These are phyloP conservation scores for Coturnix japonica DNA, from an alignment of 2,113 vertebrate species.

Conservation along the genomic window DNA sequence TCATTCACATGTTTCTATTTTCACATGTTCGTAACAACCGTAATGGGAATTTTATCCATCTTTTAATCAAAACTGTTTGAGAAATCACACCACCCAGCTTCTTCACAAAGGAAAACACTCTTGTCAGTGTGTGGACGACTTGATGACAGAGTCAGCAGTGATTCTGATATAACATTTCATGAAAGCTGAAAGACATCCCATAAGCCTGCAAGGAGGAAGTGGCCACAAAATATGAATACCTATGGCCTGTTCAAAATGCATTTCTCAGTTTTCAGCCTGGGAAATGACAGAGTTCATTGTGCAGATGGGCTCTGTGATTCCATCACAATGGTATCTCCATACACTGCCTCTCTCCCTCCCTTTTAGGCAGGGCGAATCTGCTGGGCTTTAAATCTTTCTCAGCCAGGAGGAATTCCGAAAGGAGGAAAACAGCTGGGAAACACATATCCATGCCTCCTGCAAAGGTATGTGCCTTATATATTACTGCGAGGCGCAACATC, in stretches of 20 bases:
- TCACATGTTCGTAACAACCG: background rate
- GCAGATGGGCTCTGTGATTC: conserved; percentile 10
- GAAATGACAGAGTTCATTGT: background rate
- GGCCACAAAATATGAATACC: background rate
- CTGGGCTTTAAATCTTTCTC: conserved; percentile 47
- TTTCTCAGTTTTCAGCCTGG: background rate
- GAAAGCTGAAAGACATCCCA: background rate
- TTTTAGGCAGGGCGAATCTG: background rate
- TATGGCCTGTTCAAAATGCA: background rate
- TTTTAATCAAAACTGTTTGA: conserved; percentile 22
- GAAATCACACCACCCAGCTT: conserved; percentile 3
- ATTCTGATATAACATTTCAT: background rate
- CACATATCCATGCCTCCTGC: conserved; percentile 54
- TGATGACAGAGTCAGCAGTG: background rate
- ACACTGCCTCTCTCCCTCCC: background rate
- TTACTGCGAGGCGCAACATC: conserved; percentile 1
- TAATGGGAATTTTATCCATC: conserved; percentile 1
- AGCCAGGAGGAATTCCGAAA: conserved; percentile 30
- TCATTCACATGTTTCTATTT: background rate
- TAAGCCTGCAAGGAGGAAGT: background rate
- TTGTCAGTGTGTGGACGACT: background rate
- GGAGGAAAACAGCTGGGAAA: conserved; percentile 63
- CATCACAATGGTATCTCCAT: background rate
- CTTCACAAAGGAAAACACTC: conserved; percentile 18
- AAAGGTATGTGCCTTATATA: conserved; percentile 35